Base-by-base conservation (phyloP, 2,888 invertebrate genomes). In the Auanema freiburgensis region DNA sequence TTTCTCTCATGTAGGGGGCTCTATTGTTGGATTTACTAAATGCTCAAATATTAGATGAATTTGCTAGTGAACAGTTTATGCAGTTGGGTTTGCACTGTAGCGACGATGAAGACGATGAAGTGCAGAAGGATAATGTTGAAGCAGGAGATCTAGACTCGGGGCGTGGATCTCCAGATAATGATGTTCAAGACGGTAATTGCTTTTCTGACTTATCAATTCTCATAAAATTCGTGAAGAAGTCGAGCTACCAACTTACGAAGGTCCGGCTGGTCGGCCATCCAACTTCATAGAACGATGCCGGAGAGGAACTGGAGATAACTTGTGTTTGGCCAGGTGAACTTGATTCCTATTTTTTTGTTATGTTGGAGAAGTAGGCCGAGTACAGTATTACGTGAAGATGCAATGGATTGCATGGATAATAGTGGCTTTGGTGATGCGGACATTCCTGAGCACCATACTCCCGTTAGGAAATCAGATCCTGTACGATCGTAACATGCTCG, bases 1-100 rank as follows among this genome's bases (percentile, higher is more conserved):
- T 58, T 57, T 21, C 14, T 56, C 12, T 44, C 56, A 43, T 18
- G 5, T 23, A 67, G 67, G 67, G 67, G 1, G 64, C 67, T 2
- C 24, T 67, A 21, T 51, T 67, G 10, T 52, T 67, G n/a, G 67
- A 67, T 64, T 52, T 67, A 4, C 46, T 64, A n/a, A 67, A 67
- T 54, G 60, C 43, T 16, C 24, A 16, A n/a, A 58, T 67, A 3
- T 25, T 61, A 5, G 33, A 55, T 46, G 49, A 67, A 1, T 59
- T 69, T 52, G 21, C 52, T 4, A 52, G 25, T 23, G 52, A 52
- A 5, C 21, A 52, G 6, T 52, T 52, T 10, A 33, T 49, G 24
- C 16, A 57, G 10, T 3, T 23, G 8, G 18, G 18, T 1, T 1
- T 16, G 33, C 33, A 33, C 33, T 33, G 33, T 42, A 23, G 42